These are phyloP conservation scores for Notolepis coatsorum DNA, from an alignment of 2,797 vertebrate species.

Conservation along the genomic window DNA sequence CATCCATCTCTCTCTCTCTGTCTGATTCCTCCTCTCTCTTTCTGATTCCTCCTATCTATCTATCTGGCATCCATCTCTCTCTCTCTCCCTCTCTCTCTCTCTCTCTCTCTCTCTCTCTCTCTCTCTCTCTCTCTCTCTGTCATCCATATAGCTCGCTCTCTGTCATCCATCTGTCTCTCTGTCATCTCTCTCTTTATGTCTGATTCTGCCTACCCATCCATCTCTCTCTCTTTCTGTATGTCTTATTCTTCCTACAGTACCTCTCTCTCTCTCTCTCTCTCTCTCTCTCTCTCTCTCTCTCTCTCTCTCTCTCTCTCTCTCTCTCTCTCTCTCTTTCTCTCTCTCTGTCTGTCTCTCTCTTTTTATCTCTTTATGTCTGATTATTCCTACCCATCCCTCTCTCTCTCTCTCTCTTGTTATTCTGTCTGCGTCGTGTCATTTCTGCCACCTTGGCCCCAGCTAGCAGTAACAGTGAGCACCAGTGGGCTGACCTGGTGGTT, in stretches of 20 bases:
- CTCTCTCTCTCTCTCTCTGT: conserved; percentile 30
- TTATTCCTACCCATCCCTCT: no score
- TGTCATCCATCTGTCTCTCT: background rate
- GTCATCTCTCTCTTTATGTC: background rate
- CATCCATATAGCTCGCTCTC: background rate
- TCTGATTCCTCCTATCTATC: conserved; percentile 22
- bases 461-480: conserved; percentile 45
- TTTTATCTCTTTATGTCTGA: background rate
- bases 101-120: conserved; percentile 16
- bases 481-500: conserved; percentile 61
- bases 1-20: background rate
- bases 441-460: conserved; percentile 40
- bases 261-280: background rate
- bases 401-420: conserved; percentile 53
- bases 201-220: no score
- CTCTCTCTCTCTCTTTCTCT: conserved; percentile 33
- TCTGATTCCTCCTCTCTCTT: background rate
- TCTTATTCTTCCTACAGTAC: no score
- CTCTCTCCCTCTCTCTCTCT: conserved; percentile 4
- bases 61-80: conserved; percentile 4
- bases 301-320: conserved; percentile 4
- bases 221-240: conserved; percentile 1
- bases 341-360: background rate
- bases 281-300: conserved; percentile 10
- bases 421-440: conserved; percentile 47